phyloP scores from a whole-genome alignment of 2,888 invertebrate genomes.

The Lepas anatifera region DNA sequence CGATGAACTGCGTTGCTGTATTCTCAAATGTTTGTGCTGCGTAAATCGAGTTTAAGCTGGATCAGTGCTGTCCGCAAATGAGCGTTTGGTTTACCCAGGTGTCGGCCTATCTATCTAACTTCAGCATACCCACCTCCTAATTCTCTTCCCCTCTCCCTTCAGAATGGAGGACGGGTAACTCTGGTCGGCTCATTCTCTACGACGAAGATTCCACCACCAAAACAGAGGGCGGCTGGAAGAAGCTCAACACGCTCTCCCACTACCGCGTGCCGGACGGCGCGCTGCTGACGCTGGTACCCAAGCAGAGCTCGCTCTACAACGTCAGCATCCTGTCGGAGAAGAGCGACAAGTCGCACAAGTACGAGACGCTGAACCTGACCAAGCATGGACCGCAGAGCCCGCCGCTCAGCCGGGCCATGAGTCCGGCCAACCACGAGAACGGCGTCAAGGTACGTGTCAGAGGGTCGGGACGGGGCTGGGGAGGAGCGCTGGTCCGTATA shows the following conservation, averaged over 20 bases:
- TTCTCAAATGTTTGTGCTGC: no score
- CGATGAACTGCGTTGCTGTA: no score
- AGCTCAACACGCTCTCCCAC: slow-evolving; percentile 90
- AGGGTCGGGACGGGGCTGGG: no score
- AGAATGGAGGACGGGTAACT: slow-evolving; percentile 93
- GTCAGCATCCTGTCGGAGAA: slow-evolving; percentile 84
- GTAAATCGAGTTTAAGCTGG: no score
- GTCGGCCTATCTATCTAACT: no score
- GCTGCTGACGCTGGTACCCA: slow-evolving; percentile 82
- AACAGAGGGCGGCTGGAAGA: slow-evolving; percentile 92
- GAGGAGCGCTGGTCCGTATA: no score
- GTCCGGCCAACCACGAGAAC: slow-evolving; percentile 63
- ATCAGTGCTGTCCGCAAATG: no score
- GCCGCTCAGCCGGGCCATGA: slow-evolving; percentile 77
- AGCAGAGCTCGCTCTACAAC: slow-evolving; percentile 82
- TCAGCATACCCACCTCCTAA: no score
- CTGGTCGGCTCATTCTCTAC: slow-evolving; percentile 84
- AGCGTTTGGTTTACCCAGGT: no score
- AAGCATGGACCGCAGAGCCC: slow-evolving; percentile 61
- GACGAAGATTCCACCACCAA: slow-evolving; percentile 96
- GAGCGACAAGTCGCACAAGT: slow-evolving; percentile 83
- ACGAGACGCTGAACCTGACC: slow-evolving; percentile 77
- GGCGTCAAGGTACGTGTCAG: slow-evolving; percentile 40
- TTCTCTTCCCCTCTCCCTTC: no score
- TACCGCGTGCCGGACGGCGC: slow-evolving; percentile 89